These are phyloP conservation scores for Agrotis segetum DNA, from an alignment of 2,888 invertebrate species.

Conservation along the genomic window DNA sequence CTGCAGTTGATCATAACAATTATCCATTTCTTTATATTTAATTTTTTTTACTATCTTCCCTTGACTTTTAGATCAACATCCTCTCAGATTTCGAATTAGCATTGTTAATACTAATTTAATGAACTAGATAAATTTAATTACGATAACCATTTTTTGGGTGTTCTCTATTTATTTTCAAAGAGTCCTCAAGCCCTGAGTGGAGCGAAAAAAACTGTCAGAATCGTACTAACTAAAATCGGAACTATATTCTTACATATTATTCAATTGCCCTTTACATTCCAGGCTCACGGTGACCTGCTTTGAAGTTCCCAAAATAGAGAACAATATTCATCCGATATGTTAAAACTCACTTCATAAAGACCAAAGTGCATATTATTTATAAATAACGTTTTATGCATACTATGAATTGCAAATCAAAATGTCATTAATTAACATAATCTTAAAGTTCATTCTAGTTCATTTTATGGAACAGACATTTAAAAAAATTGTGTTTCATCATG, in stretches of 20 bases:
- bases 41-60: neutral
- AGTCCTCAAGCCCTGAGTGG: too few relatives aligned
- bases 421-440: slow-evolving; percentile 25
- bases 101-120: neutral
- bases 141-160: too few relatives aligned
- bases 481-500: neutral
- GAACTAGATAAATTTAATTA: too few relatives aligned
- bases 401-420: slow-evolving; percentile 5
- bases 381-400: neutral
- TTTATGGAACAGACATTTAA: slow-evolving; percentile 7
- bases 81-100: neutral
- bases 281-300: too few relatives aligned
- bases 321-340: neutral
- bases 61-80: neutral
- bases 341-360: neutral
- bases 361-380: neutral
- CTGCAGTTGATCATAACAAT: too few relatives aligned
- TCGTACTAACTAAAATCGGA: too few relatives aligned
- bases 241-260: too few relatives aligned
- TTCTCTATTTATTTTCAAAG: too few relatives aligned
- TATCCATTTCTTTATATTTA: too few relatives aligned
- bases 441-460: neutral
- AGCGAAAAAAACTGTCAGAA: too few relatives aligned
- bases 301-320: neutral
- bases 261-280: too few relatives aligned